phyloP scores from a whole-genome alignment of 2,797 vertebrate genomes.

The Pipistrellus pipistrellus region DNA sequence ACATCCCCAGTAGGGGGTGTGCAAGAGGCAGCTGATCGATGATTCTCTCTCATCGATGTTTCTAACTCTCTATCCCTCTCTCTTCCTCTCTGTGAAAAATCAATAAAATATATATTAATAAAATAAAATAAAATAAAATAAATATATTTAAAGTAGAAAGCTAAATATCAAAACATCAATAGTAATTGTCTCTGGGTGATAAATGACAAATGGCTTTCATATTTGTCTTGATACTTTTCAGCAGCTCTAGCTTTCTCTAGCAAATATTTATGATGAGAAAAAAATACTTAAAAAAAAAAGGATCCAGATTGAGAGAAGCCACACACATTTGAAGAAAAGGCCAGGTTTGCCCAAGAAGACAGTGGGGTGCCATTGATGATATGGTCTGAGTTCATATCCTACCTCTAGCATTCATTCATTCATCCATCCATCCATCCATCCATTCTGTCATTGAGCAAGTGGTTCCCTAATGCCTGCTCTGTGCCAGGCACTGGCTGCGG shows the following conservation, averaged over 20 bases:
- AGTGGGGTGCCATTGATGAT: background rate
- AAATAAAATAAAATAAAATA: no score
- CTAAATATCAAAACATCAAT: background rate
- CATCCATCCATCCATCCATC: background rate
- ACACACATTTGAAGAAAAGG: background rate
- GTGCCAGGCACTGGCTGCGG: background rate
- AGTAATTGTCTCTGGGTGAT: background rate
- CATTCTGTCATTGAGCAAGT: background rate
- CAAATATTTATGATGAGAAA: background rate
- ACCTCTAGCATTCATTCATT: background rate
- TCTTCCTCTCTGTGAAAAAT: no score
- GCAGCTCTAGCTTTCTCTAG: background rate
- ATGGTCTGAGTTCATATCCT: background rate
- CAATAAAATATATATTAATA: no score
- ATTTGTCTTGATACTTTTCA: constrained; percentile 12
- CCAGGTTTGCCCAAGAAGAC: background rate
- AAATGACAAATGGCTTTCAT: background rate
- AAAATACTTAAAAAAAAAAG: background rate
- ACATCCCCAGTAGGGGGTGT: no score
- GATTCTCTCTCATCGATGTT: no score
- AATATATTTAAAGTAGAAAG: background rate
- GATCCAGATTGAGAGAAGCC: background rate
- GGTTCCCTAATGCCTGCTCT: background rate
- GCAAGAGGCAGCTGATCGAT: no score
- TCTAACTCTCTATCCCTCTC: no score